A percentile compares a stretch with the other conserved stretches of the same genome.
These are phyloP conservation scores for Maniola hyperantus DNA, from an alignment of 2,888 invertebrate genomes.

Conservation along the genomic window DNA sequence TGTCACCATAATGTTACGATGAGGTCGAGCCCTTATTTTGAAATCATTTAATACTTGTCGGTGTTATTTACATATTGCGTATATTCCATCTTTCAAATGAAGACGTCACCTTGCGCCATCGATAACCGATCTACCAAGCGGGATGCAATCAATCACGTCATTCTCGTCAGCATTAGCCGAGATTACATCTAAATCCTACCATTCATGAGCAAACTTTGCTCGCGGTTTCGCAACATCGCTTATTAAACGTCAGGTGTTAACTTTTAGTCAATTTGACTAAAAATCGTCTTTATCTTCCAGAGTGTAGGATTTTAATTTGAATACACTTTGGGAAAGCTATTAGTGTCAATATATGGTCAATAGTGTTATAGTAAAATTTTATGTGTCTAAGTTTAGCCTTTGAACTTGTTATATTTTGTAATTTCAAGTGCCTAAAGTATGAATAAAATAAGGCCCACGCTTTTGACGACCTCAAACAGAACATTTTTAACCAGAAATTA, in stretches of 20 bases:
- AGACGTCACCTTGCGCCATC: constrained; percentile 14
- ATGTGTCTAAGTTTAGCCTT: neutral
- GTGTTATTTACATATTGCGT: neutral
- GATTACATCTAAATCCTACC: constrained; percentile 32
- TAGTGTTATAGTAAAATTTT: no score
- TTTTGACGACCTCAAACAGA: no score
- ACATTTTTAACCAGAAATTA: no score
- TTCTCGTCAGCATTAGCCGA: constrained; percentile 29
- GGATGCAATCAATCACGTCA: constrained; percentile 33
- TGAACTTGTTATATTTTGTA: neutral
- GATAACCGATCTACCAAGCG: constrained; percentile 5
- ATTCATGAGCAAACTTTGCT: constrained; percentile 23
- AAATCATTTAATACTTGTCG: neutral
- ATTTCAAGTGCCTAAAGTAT: neutral
- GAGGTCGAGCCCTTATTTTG: neutral
- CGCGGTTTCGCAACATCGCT: constrained; percentile 23
- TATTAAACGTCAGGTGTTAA: constrained; percentile 13
- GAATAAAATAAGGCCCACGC: no score
- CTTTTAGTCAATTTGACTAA: neutral
- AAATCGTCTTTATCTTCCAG: neutral
- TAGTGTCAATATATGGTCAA: constrained; percentile 1
- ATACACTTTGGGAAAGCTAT: neutral
- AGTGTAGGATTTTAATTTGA: neutral
- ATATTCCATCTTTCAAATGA: constrained; percentile 4
- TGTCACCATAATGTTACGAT: no score